Conservation (phyloP, 2,888 invertebrate genomes). For the Microctonus hyperodae region DNA sequence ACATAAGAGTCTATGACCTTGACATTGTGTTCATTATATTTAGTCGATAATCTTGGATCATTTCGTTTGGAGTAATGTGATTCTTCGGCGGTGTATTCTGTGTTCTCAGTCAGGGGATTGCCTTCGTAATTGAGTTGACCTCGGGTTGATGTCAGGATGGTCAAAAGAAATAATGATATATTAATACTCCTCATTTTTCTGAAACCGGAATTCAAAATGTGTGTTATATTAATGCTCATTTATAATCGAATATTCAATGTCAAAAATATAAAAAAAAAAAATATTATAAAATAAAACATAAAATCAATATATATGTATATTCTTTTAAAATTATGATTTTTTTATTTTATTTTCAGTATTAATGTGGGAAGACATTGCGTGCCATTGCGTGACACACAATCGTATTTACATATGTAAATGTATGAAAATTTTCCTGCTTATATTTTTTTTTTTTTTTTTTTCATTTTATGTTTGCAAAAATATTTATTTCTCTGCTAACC, state of each 20-base stretch:
- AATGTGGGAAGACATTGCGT: not conserved
- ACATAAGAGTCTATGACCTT: slow-evolving; percentile 28
- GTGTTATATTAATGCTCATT: not conserved
- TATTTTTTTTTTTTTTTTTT: not conserved
- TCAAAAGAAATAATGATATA: slow-evolving; percentile 34
- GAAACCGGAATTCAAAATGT: slow-evolving; percentile 29
- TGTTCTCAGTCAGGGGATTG: slow-evolving; percentile 57
- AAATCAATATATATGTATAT: not conserved
- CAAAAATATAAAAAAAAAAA: not conserved
- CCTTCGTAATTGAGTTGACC: slow-evolving; percentile 57
- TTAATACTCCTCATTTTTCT: slow-evolving; percentile 40
- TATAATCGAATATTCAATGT: not conserved
- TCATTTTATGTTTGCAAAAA: not conserved
- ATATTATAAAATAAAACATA: too few relatives aligned
- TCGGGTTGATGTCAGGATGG: slow-evolving; percentile 18
- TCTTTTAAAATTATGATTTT: not conserved
- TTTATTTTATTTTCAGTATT: not conserved
- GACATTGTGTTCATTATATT: not conserved
- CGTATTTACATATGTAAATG: not conserved
- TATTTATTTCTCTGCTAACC: not conserved
- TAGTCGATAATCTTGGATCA: slow-evolving; percentile 23
- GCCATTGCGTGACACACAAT: not conserved
- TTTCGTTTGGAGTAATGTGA: slow-evolving; percentile 44
- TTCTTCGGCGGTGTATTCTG: slow-evolving; percentile 56
- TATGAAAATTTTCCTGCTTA: not conserved